A percentile compares a stretch with the other conserved stretches of the same genome.
Evolutionary conservation across 2,888 invertebrate genomes (phyloP).

Genomic region (Hydropsyche betteni): DNA sequence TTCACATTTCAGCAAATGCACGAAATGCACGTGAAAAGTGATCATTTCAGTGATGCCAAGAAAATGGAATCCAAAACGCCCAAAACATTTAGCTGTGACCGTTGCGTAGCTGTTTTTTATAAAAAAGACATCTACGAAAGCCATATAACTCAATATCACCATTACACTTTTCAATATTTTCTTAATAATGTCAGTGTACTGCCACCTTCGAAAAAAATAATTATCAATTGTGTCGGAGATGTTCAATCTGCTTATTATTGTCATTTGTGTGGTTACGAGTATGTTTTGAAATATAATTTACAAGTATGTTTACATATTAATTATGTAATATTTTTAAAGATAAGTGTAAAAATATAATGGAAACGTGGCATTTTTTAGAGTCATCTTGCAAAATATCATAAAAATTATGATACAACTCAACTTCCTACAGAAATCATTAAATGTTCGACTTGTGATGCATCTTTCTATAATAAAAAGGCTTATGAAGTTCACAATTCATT

Average conservation of each 20-base stretch:
- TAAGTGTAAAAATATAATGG: too few species aligned
- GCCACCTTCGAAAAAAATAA: constrained; percentile 66
- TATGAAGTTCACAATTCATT: constrained; percentile 71
- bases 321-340: not conserved
- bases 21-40: constrained; percentile 66
- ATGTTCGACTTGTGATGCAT: constrained; percentile 72
- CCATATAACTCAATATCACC: constrained; percentile 65
- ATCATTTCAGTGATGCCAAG: constrained; percentile 56
- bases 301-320: constrained; percentile 61
- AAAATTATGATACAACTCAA: constrained; percentile 41
- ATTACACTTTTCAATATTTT: constrained; percentile 54
- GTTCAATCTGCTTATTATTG: constrained; percentile 65
- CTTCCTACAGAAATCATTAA: constrained; percentile 66
- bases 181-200: constrained; percentile 55
- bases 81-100: constrained; percentile 61
- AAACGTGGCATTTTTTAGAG: not conserved
- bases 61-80: constrained; percentile 52
- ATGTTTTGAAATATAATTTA: constrained; percentile 73
- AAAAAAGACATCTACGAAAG: constrained; percentile 67
- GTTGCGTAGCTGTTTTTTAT: constrained; percentile 68
- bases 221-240: constrained; percentile 63
- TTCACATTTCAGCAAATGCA: constrained; percentile 49
- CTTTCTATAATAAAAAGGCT: constrained; percentile 72
- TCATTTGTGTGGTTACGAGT: constrained; percentile 72
- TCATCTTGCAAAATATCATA: constrained; percentile 61